These are phyloP conservation scores for Acronicta leporina DNA, from an alignment of 2,888 invertebrate genomes.

Conservation along the genomic window DNA sequence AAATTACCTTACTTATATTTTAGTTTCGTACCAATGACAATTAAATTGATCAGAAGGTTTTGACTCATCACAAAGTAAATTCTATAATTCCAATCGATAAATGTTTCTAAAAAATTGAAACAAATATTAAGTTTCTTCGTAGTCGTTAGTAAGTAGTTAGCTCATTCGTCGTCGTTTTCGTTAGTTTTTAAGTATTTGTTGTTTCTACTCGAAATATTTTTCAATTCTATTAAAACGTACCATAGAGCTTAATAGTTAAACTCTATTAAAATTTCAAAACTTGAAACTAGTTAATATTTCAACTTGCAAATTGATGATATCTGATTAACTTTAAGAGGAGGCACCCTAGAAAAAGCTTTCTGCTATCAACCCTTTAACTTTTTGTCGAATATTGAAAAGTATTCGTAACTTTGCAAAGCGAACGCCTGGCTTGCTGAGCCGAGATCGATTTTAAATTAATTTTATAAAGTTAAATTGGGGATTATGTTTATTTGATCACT, in stretches of 20 bases:
- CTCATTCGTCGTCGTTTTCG: no score
- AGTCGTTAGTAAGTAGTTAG: no score
- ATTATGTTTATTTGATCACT: slow-evolving; percentile 82
- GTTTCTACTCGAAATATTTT: no score
- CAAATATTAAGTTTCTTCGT: no score
- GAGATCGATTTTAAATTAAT: slow-evolving; percentile 86
- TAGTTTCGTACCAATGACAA: no score
- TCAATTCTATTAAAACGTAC: no score
- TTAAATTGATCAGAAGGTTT: no score
- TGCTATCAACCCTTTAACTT: slow-evolving; percentile 78
- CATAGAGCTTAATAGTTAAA: not conserved
- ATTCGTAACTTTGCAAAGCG: slow-evolving; percentile 66
- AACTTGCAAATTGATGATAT: slow-evolving; percentile 48
- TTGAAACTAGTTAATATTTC: slow-evolving; percentile 13
- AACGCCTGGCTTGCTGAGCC: slow-evolving; percentile 77
- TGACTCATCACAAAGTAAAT: no score
- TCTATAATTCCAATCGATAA: no score
- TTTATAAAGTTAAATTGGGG: slow-evolving; percentile 87
- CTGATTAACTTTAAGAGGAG: slow-evolving; percentile 70
- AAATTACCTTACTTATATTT: slow-evolving; percentile 27
- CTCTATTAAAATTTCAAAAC: slow-evolving; percentile 3
- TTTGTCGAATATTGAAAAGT: slow-evolving; percentile 73
- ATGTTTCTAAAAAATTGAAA: no score
- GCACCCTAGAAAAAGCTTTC: slow-evolving; percentile 66
- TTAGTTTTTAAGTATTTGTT: no score